These are phyloP conservation scores for Mesochorus sp. DNA, from an alignment of 2,888 invertebrate genomes.

Conservation along the genomic window DNA sequence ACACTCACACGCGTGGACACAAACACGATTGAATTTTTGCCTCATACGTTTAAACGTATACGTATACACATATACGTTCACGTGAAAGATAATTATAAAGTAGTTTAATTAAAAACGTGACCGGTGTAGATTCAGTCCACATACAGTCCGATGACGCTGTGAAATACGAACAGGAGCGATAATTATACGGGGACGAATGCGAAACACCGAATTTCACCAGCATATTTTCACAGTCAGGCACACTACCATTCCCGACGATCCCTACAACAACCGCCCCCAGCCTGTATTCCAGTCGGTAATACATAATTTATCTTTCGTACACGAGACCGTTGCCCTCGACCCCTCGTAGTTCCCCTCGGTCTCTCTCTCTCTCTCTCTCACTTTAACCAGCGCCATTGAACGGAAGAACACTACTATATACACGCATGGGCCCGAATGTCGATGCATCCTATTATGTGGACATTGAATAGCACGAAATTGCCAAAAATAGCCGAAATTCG, in stretches of 20 bases:
- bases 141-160: conserved; percentile 18
- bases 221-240: conserved; percentile 38
- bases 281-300: conserved; percentile 33
- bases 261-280: conserved; percentile 1
- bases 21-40: too few species aligned
- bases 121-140: conserved; percentile 34
- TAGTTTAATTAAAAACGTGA: conserved; percentile 62
- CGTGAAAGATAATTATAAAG: conserved; percentile 54
- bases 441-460: conserved; percentile 54
- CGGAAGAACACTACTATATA: conserved; percentile 12
- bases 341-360: too few species aligned
- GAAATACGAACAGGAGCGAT: conserved; percentile 54
- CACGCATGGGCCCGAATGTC: conserved; percentile 25
- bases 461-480: conserved; percentile 69
- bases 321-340: background rate
- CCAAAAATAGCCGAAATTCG: conserved; percentile 73
- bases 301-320: conserved; percentile 59
- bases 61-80: background rate
- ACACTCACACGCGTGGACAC: background rate
- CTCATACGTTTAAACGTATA: background rate
- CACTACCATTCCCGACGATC: conserved; percentile 6
- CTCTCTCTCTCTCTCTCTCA: background rate
- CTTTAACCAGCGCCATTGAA: conserved; percentile 1
- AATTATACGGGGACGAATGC: conserved; percentile 53
- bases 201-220: conserved; percentile 48